Conservation (phyloP, 2,113 vertebrate species). For the Furnarius figulus region DNA sequence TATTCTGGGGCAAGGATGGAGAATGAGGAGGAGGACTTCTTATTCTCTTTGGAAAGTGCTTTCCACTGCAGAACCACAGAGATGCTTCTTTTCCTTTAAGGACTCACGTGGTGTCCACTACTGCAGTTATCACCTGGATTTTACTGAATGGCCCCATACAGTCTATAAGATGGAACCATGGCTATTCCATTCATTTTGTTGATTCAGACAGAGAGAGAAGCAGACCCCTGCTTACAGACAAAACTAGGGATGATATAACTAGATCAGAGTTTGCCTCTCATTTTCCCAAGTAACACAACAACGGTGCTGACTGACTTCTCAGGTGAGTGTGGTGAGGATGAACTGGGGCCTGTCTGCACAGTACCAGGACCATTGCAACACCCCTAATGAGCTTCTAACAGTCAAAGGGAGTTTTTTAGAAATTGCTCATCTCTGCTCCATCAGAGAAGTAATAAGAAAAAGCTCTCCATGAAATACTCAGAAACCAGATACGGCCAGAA, state of each 20-base stretch:
- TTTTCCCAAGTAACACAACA: background rate
- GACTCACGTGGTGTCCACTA: fast-evolving
- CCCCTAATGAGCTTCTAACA: background rate
- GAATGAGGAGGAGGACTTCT: background rate
- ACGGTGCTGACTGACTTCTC: background rate
- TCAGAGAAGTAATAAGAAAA: background rate
- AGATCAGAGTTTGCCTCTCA: background rate
- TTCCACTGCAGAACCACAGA: background rate
- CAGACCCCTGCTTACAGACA: background rate
- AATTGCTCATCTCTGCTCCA: background rate
- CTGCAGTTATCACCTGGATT: background rate
- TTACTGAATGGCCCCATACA: background rate
- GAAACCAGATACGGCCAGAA: background rate
- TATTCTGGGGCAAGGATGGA: background rate
- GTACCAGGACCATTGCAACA: background rate
- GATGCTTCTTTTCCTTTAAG: background rate
- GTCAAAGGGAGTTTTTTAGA: background rate
- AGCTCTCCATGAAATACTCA: background rate
- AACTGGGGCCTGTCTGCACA: background rate
- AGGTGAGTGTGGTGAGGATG: background rate
- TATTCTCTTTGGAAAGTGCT: background rate
- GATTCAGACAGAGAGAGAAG: background rate
- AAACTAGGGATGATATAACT: background rate
- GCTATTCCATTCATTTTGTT: background rate
- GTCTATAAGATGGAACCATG: background rate